phyloP scores from a whole-genome alignment of 2,888 invertebrate species.

The Cheilosia variabilis region DNA sequence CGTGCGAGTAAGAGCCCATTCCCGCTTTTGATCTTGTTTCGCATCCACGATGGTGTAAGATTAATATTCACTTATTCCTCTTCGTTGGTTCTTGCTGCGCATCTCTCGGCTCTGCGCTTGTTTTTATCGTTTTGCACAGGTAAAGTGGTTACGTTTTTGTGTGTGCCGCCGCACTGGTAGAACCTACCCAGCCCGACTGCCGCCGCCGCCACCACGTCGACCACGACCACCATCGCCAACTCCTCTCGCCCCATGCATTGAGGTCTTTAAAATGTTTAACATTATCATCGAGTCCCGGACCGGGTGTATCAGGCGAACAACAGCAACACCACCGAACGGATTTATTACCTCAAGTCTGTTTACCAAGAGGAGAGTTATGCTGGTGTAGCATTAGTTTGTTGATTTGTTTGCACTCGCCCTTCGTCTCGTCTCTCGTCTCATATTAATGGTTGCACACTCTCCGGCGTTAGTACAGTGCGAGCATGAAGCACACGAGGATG shows the following conservation, averaged over 20 bases:
- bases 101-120: neutral
- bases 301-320: conserved; percentile 6
- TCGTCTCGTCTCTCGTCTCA: conserved; percentile 7
- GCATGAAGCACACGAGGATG: conserved; percentile 48
- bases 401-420: conserved; percentile 22
- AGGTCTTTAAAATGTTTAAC: conserved; percentile 72
- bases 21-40: conserved; percentile 58
- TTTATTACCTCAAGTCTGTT: conserved; percentile 58
- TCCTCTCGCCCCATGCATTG: conserved; percentile 36
- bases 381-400: conserved; percentile 56
- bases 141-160: conserved; percentile 66
- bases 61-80: conserved; percentile 73
- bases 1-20: neutral
- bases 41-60: conserved; percentile 59
- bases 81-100: conserved; percentile 20
- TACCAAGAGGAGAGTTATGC: conserved; percentile 45
- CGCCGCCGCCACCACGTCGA: conserved; percentile 30
- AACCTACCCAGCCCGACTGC: conserved; percentile 65
- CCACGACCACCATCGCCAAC: conserved; percentile 28
- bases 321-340: conserved; percentile 46
- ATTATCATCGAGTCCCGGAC: conserved; percentile 59
- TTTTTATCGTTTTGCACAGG: conserved; percentile 66
- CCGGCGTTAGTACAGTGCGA: conserved; percentile 54
- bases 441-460: conserved; percentile 55
- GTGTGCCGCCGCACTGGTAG: conserved; percentile 40